Base-by-base conservation (phyloP, 2,113 vertebrate species). In the Barbus barbus region DNA sequence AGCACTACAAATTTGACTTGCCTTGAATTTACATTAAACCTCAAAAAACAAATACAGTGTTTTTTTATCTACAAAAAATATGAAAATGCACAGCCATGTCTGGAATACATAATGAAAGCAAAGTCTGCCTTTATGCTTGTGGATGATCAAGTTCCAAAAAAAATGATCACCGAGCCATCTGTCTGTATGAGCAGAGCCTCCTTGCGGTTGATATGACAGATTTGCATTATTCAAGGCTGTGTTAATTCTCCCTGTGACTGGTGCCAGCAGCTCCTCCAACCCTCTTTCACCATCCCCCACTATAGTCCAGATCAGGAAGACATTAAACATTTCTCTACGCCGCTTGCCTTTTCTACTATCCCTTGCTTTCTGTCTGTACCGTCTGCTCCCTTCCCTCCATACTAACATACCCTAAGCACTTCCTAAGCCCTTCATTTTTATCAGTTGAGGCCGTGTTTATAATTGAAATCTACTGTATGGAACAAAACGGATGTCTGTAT, bases 211-310 rank as follows among this genome's bases (percentile, higher is more conserved):
- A 82, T 41, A 41, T 53, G 82, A 48, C 82, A 86, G 67, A 53
- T 77, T 58, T 83, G 12, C 58, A 63, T 67, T 69, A 51, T 77
- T 81, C 72, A 84, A 65, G 41, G 41, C 24, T 53, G 36, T 75
- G 72, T 82, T 83, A 22, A 53, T 67, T 63, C 76, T 83, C 14
- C 26, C 38, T 67, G 78, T 80, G 28, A 60, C 18, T 83, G 81
- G 36, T 76, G 63, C 46, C 63, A 84, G 63, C 53, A 71, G 36
- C 51, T 38, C 13, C 28, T 51, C n/a, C 53, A 18, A 28, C 71
- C 20, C 44, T 56, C 13, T 65, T 8, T 73, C 36, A 46, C 67
- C 44, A 73, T 80, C 65, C 77, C 76, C 65, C 26, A 77, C 56
- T 65, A 63, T 20, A 63, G 22, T 38, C 12, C 24, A 20, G 14